A percentile compares a stretch with the other conserved stretches of the same genome.
These are phyloP conservation scores for Rhogogaster chlorosoma DNA, from an alignment of 2,888 invertebrate species.

Conservation along the genomic window DNA sequence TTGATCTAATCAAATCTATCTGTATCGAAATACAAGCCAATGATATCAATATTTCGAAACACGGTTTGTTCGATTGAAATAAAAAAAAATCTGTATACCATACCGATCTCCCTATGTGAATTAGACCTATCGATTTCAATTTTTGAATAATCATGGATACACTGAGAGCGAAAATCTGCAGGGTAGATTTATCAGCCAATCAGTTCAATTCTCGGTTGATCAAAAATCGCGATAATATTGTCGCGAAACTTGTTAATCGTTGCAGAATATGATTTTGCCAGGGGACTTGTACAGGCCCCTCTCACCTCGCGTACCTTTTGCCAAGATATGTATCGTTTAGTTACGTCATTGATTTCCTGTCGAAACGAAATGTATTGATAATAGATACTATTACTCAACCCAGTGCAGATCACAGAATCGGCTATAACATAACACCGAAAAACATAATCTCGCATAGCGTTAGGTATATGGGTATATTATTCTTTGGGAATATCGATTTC, in stretches of 20 bases:
- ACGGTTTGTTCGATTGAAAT: background rate
- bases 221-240: no score
- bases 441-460: background rate
- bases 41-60: constrained; percentile 13
- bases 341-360: constrained; percentile 18
- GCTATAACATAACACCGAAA: constrained; percentile 21
- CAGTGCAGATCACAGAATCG: background rate
- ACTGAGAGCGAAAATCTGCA: no score
- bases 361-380: constrained; percentile 2
- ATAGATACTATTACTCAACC: constrained; percentile 16
- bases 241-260: no score
- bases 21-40: constrained; percentile 8
- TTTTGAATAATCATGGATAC: no score
- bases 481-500: constrained; percentile 1
- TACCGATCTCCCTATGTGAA: background rate
- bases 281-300: background rate
- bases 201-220: no score
- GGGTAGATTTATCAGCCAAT: no score
- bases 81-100: background rate
- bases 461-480: background rate
- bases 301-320: background rate
- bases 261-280: no score
- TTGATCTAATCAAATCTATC: background rate
- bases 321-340: background rate
- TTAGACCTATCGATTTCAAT: background rate